A percentile compares a stretch with the other conserved stretches of the same genome.
Conservation (phyloP, 35 echinoderm and acorn worm species). For the Strongylocentrotus purpuratus region DNA sequence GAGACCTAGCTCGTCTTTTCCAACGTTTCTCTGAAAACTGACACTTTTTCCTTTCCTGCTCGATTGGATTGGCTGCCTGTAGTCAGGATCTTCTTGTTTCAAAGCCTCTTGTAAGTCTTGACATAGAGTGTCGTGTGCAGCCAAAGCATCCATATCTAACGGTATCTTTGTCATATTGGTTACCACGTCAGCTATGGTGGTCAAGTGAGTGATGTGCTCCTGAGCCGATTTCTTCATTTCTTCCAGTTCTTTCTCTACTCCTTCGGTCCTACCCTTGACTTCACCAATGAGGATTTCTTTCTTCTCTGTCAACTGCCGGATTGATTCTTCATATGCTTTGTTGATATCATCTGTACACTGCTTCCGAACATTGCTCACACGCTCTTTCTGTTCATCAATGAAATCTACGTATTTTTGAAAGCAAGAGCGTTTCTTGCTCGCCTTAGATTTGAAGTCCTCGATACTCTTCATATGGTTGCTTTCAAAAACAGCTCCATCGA, state of each 20-base stretch:
- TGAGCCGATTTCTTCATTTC: background rate
- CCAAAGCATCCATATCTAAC: background rate
- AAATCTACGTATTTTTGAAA: background rate
- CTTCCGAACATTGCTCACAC: background rate
- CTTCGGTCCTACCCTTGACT: background rate
- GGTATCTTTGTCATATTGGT: background rate
- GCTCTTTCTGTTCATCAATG: background rate
- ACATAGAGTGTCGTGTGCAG: constrained; percentile 21
- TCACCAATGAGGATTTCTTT: background rate
- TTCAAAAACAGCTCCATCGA: too few species aligned
- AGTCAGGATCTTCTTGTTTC: background rate
- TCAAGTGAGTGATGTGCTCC: background rate
- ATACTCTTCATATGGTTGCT: too few species aligned
- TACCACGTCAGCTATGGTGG: background rate
- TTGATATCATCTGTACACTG: background rate
- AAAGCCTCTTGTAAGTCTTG: background rate
- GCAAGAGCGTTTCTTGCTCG: background rate
- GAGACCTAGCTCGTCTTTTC: too few species aligned
- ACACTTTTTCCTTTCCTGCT: too few species aligned
- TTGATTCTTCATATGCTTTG: background rate
- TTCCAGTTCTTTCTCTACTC: background rate
- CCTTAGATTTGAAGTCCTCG: background rate
- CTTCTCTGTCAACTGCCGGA: background rate
- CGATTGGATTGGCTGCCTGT: background rate
- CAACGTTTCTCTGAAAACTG: too few species aligned